phyloP scores from a whole-genome alignment of 2,888 invertebrate genomes.

The Mesorhabditis belari region DNA sequence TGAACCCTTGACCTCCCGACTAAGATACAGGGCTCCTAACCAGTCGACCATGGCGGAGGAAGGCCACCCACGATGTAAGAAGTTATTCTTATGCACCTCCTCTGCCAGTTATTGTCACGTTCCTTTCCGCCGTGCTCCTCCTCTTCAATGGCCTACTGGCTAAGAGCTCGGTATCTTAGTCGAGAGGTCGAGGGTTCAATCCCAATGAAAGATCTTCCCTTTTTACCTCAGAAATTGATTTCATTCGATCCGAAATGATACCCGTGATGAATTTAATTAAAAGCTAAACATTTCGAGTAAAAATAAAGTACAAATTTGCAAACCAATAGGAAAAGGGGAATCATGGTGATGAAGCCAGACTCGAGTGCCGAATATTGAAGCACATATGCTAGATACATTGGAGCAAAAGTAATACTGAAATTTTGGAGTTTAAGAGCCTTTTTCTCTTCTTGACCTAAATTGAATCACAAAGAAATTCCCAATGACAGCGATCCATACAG shows the following conservation, averaged over 20 bases:
- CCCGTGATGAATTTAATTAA: constrained; percentile 31
- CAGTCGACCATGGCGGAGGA: too few relatives aligned
- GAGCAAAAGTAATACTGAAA: constrained; percentile 24
- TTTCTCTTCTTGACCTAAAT: constrained; percentile 4
- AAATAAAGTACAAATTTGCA: neutral
- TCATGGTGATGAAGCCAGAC: constrained; percentile 23
- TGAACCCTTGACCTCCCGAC: too few relatives aligned
- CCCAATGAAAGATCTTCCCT: too few relatives aligned
- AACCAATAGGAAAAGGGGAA: constrained; percentile 23
- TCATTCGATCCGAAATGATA: constrained; percentile 28
- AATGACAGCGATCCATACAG: constrained; percentile 31
- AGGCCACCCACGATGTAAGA: too few relatives aligned
- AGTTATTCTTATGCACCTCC: too few relatives aligned
- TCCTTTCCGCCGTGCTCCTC: too few relatives aligned
- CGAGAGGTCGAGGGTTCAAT: too few relatives aligned
- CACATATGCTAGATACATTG: constrained; percentile 25
- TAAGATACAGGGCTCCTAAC: too few relatives aligned
- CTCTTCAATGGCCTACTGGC: too few relatives aligned
- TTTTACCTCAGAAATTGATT: constrained; percentile 24
- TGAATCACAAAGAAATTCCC: constrained; percentile 32
- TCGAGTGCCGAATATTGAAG: constrained; percentile 18
- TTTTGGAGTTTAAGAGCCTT: neutral
- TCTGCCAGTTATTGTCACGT: too few relatives aligned
- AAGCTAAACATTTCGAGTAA: constrained; percentile 11
- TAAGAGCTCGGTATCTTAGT: too few relatives aligned